Base-by-base conservation (phyloP, 2,888 invertebrate species). In the Petrophora chlorosata region DNA sequence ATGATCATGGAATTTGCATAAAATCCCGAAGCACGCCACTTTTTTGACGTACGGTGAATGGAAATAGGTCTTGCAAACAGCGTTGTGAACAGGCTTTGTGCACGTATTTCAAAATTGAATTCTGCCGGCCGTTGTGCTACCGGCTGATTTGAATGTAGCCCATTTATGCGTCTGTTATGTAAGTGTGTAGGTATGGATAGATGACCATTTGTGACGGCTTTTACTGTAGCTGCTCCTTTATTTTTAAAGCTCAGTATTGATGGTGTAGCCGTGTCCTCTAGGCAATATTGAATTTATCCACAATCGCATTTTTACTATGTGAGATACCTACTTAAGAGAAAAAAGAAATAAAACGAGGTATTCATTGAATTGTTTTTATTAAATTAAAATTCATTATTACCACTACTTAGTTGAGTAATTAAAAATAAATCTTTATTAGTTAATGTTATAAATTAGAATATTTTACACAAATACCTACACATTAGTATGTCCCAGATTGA, bases 51-150 rank as follows among this genome's bases (percentile, higher is more conserved):
- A 40, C 55, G 50, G 57, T 59, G 62, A 59, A 69, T 63, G 67
- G 62, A 64, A 65, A 68, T 67, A 59, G 60, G 63, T 57, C 57
- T 65, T 43, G 55, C 65, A 63, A 65, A 67, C 63, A 65, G 44
- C 58, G 66, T 61, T 60, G 53, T 54, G 63, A 48, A 51, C 38
- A 48, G 54, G 62, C 63, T 64, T 65, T 73, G 65, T 65, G 63
- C 28, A 40, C 65, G 65, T 64, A 67, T 73, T 73, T 61, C 60
- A 57, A 70, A 73, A 77, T 78, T 71, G 67, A 73, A 74, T 76
- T 70, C 50, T 55, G 59, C 58, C 54, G 49, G 51, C 59, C 56
- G 59, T 51, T 52, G 62, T 45, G 16, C 25, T 29, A 14, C 17
- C 2, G 5, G 51, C 52, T 66, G 67, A 67, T 68, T 73, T 67